These are phyloP conservation scores for Callorhinus ursinus DNA, from an alignment of 2,113 vertebrate species.

Conservation along the genomic window DNA sequence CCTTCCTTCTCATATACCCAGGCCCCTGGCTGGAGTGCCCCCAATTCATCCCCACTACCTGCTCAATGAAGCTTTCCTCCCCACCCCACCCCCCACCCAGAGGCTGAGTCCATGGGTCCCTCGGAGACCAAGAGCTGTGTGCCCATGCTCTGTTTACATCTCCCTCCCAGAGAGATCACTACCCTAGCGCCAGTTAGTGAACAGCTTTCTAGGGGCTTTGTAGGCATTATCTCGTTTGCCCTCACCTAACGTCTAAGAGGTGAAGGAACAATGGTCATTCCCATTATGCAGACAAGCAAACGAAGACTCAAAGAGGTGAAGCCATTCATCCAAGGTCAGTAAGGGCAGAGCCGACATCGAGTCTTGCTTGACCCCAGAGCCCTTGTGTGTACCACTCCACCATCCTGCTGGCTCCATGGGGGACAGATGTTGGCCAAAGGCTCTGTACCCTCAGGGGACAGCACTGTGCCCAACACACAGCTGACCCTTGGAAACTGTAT, in stretches of 20 bases:
- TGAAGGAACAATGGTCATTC: no score
- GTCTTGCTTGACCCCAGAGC: not conserved
- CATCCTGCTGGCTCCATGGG: accelerated
- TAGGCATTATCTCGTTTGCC: not conserved
- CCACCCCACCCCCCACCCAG: no score
- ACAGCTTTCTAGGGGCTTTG: not conserved
- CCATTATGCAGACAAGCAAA: not conserved
- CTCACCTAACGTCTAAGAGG: not conserved
- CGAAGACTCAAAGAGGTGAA: not conserved
- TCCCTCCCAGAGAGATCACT: not conserved
- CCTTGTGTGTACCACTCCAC: not conserved
- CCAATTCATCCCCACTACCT: not conserved
- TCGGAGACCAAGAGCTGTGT: not conserved
- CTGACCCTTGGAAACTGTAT: not conserved
- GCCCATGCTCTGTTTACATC: not conserved
- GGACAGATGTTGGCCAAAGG: not conserved
- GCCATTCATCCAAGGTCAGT: not conserved
- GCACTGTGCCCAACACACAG: not conserved
- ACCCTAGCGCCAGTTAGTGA: not conserved
- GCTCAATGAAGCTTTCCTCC: not conserved
- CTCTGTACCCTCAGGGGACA: not conserved
- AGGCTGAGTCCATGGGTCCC: not conserved
- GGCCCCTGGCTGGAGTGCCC: not conserved
- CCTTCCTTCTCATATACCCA: not conserved
- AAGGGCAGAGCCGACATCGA: not conserved